A percentile compares a stretch with the other conserved stretches of the same genome.
These are phyloP conservation scores for Lepus townsendii DNA, from an alignment of 2,797 vertebrate species.

Conservation along the genomic window DNA sequence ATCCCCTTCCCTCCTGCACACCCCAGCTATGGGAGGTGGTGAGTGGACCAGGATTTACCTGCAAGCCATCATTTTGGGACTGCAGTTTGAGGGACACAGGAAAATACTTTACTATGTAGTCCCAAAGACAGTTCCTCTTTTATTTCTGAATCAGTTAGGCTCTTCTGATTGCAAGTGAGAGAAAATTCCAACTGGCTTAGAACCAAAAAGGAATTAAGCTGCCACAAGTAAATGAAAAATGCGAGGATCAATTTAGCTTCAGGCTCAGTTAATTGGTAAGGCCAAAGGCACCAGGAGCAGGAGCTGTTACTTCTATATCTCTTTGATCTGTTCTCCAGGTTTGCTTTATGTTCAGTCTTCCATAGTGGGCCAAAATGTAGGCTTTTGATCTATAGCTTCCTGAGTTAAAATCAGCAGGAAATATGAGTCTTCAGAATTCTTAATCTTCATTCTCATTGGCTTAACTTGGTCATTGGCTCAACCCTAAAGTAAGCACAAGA, in stretches of 20 bases:
- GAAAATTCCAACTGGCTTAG: slow-evolving; percentile 28
- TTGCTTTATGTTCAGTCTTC: not conserved
- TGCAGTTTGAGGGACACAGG: not conserved
- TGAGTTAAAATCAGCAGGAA: slow-evolving; percentile 22
- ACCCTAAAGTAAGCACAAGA: not conserved
- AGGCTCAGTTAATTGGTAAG: slow-evolving; percentile 22
- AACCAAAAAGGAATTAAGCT: slow-evolving; percentile 14
- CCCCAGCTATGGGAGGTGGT: not conserved
- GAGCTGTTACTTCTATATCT: not conserved
- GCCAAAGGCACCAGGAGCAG: not conserved
- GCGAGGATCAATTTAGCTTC: slow-evolving; percentile 5
- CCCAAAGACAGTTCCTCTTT: slow-evolving; percentile 30
- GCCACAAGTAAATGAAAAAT: slow-evolving; percentile 19
- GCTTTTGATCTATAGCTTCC: not conserved
- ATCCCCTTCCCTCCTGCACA: not conserved
- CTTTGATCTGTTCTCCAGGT: not conserved
- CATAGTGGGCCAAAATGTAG: not conserved
- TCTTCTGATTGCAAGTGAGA: not conserved
- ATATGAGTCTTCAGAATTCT: not conserved
- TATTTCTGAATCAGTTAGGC: slow-evolving; percentile 8
- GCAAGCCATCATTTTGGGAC: not conserved
- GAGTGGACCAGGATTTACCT: not conserved
- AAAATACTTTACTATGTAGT: slow-evolving; percentile 8
- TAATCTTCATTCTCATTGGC: not conserved
- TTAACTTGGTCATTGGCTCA: slow-evolving; percentile 4